phyloP scores from a whole-genome alignment of 1,140 invertebrate species.

The Archivesica marissinica region DNA sequence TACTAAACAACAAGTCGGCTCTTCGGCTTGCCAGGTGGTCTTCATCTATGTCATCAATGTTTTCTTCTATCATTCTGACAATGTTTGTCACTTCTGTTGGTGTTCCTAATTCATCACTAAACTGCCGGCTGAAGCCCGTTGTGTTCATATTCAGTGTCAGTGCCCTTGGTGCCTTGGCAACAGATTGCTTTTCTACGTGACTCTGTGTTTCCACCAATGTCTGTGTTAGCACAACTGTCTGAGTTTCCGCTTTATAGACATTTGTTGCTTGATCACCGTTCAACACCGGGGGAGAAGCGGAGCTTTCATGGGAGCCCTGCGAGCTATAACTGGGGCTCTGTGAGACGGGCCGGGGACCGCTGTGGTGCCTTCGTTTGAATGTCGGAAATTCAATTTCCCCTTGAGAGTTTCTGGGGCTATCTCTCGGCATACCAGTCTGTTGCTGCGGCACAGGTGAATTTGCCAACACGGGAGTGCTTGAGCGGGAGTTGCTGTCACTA shows the following conservation, averaged over 20 bases:
- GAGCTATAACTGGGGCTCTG: constrained; percentile 61
- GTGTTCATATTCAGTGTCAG: constrained; percentile 51
- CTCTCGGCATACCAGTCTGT: constrained; percentile 20
- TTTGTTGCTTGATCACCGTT: constrained; percentile 37
- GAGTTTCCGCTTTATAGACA: not conserved
- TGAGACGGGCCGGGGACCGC: constrained; percentile 53
- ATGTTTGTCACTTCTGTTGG: constrained; percentile 79
- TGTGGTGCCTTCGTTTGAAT: constrained; percentile 42
- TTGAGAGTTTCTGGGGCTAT: constrained; percentile 48
- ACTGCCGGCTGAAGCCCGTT: constrained; percentile 80
- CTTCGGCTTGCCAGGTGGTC: constrained; percentile 54
- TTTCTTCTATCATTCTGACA: constrained; percentile 80
- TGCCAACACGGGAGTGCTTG: constrained; percentile 65
- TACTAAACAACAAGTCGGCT: constrained; percentile 3
- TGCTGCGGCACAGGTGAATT: constrained; percentile 45
- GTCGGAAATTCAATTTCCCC: constrained; percentile 51
- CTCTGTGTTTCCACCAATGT: constrained; percentile 24
- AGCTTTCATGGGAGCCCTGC: constrained; percentile 56
- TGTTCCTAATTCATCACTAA: constrained; percentile 79
- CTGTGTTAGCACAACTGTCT: not conserved
- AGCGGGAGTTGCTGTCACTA: constrained; percentile 63
- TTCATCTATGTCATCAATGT: constrained; percentile 70
- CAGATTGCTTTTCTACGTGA: constrained; percentile 26
- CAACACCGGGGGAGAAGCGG: constrained; percentile 48
- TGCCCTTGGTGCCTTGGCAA: constrained; percentile 40